Evolutionary conservation across 1,140 invertebrate genomes (phyloP).

Genomic region (Phymorhynchus buccinoides): DNA sequence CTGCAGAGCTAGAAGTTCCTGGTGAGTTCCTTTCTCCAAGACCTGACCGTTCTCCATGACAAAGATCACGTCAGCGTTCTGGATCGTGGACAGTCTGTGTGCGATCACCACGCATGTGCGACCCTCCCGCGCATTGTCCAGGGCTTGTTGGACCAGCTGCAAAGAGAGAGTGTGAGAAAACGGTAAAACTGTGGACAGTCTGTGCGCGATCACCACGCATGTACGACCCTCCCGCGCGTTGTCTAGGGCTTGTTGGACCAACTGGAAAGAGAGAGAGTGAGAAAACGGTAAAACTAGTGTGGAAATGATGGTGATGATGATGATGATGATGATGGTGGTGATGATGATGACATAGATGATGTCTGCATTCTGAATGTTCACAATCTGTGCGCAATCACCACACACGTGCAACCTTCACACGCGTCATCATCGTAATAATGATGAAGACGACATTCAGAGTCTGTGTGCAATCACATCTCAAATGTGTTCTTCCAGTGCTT

Average conservation of each 20-base stretch:
- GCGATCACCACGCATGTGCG: conserved; percentile 69
- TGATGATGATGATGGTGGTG: too few relatives aligned
- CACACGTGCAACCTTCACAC: too few relatives aligned
- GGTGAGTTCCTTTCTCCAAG: conserved; percentile 70
- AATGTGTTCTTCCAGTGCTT: too few relatives aligned
- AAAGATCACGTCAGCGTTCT: conserved; percentile 77
- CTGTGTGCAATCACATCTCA: too few relatives aligned
- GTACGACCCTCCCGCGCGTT: conserved; percentile 65
- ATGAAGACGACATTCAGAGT: too few relatives aligned
- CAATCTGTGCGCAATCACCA: too few relatives aligned
- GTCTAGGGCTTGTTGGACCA: too few relatives aligned
- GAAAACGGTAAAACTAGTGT: too few relatives aligned
- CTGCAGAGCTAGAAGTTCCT: conserved; percentile 61
- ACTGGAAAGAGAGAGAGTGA: too few relatives aligned
- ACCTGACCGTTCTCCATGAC: conserved; percentile 71
- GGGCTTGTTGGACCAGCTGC: conserved; percentile 68
- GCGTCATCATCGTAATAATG: too few relatives aligned
- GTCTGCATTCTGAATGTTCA: conserved; percentile 76
- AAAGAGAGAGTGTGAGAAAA: too few relatives aligned
- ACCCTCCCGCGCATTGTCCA: conserved; percentile 66
- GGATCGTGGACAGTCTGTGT: conserved; percentile 68
- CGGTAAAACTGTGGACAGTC: conserved; percentile 70
- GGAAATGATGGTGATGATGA: too few relatives aligned
- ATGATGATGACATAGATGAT: conserved; percentile 73
- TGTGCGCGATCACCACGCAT: conserved; percentile 68